phyloP scores from a whole-genome alignment of 2,113 vertebrate species.

The Protobothrops mucrosquamatus region DNA sequence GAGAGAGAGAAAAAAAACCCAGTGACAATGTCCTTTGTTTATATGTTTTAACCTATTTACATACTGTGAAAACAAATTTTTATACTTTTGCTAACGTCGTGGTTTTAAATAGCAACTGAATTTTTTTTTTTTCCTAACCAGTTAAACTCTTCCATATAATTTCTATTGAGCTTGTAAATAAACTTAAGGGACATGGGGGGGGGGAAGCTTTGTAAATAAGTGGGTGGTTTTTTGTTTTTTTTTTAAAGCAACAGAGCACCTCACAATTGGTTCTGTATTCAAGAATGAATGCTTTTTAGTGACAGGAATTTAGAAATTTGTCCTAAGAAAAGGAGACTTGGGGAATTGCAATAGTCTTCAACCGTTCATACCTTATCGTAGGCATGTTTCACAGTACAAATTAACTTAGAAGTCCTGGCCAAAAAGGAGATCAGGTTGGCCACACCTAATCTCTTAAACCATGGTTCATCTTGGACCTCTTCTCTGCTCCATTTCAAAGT shows the following conservation, averaged over 20 bases:
- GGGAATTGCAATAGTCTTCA: background rate
- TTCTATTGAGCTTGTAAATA: conserved; percentile 75
- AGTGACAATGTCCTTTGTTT: conserved; percentile 66
- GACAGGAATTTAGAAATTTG: conserved; percentile 63
- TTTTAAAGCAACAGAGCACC: conserved; percentile 47
- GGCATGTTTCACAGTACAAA: conserved; percentile 42
- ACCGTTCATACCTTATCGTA: conserved; percentile 38
- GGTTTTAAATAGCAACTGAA: conserved; percentile 63
- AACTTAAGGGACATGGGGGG: conserved; percentile 54
- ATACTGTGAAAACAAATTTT: conserved; percentile 79
- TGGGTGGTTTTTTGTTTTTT: conserved; percentile 37
- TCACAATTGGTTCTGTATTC: conserved; percentile 57
- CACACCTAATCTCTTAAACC: background rate
- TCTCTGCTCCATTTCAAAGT: background rate
- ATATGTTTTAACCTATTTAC: conserved; percentile 66
- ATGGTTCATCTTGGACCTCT: background rate
- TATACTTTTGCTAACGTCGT: conserved; percentile 70
- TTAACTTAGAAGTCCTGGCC: background rate
- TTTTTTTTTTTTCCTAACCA: conserved; percentile 50
- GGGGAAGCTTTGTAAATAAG: conserved; percentile 71
- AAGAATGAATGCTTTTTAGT: conserved; percentile 38
- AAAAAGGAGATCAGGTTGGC: background rate
- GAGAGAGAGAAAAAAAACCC: conserved; percentile 21
- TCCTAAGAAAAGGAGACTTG: conserved; percentile 46
- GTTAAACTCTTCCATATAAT: conserved; percentile 61